A percentile compares a stretch with the other conserved stretches of the same genome.
These are phyloP conservation scores for Sandelia bainsii DNA, from an alignment of 2,797 vertebrate species.

Conservation along the genomic window DNA sequence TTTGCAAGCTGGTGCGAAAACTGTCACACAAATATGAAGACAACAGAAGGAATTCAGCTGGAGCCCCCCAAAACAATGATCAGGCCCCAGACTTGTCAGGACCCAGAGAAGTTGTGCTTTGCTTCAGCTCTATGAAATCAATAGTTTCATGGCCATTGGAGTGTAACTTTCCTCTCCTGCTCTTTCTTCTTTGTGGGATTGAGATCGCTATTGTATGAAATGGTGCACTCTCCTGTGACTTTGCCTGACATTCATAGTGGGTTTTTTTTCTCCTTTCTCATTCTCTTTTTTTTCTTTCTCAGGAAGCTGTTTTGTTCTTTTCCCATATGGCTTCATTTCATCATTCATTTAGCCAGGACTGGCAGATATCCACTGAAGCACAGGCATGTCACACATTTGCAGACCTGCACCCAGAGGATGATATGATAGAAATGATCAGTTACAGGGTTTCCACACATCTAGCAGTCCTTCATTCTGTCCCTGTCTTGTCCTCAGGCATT, in stretches of 20 bases:
- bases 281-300: constrained; percentile 24
- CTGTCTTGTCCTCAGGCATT: constrained; percentile 27
- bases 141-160: constrained; percentile 78
- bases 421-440: constrained; percentile 59
- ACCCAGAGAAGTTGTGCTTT: constrained; percentile 55
- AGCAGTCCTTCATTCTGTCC: constrained; percentile 45
- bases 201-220: constrained; percentile 68
- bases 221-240: constrained; percentile 67
- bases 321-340: constrained; percentile 72
- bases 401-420: constrained; percentile 58
- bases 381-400: constrained; percentile 58
- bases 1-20: constrained; percentile 49
- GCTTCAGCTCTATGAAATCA: constrained; percentile 77
- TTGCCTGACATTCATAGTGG: constrained; percentile 63
- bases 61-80: constrained; percentile 64
- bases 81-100: constrained; percentile 58
- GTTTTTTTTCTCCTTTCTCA: neutral
- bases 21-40: constrained; percentile 70
- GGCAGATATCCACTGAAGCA: constrained; percentile 50
- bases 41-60: constrained; percentile 51
- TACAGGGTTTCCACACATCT: constrained; percentile 51
- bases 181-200: constrained; percentile 59
- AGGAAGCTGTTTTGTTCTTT: constrained; percentile 64
- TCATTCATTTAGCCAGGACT: constrained; percentile 64
- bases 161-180: constrained; percentile 57